phyloP scores from a whole-genome alignment of 2,888 invertebrate species.

The Thereva nobilitata region DNA sequence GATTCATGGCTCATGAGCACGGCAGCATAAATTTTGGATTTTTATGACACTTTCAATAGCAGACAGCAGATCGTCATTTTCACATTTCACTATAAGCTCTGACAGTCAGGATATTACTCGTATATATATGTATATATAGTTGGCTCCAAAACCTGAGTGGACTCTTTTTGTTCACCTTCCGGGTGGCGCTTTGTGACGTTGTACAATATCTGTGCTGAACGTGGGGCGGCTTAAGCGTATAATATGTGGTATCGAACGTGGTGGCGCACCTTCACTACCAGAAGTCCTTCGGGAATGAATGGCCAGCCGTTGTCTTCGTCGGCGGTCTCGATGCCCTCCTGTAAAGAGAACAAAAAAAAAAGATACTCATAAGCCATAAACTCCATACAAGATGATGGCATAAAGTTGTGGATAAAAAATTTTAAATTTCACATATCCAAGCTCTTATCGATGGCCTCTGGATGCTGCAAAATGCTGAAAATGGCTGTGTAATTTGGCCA shows the following conservation, averaged over 20 bases:
- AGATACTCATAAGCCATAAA: slow-evolving; percentile 24
- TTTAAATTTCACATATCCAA: slow-evolving; percentile 24
- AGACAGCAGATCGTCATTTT: slow-evolving; percentile 18
- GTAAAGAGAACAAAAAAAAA: slow-evolving; percentile 19
- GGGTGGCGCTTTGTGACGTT: slow-evolving; percentile 17
- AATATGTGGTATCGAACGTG: no score
- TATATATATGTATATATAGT: no score
- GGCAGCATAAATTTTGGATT: slow-evolving; percentile 34
- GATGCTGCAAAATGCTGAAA: slow-evolving; percentile 25
- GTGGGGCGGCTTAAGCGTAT: no score
- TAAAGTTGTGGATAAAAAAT: slow-evolving; percentile 23
- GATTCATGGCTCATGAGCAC: slow-evolving; percentile 28
- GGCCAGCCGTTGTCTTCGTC: slow-evolving; percentile 9
- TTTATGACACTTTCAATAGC: slow-evolving; percentile 28
- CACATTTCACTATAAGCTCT: slow-evolving; percentile 6
- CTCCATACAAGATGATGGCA: slow-evolving; percentile 23
- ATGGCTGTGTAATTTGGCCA: slow-evolving; percentile 25
- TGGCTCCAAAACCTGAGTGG: not conserved
- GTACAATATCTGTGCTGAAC: no score
- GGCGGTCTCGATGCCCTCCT: slow-evolving; percentile 26
- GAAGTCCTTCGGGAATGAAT: not conserved
- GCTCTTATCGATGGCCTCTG: slow-evolving; percentile 2
- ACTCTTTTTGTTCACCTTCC: slow-evolving; percentile 11
- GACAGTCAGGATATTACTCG: no score
- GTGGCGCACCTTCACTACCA: no score